Conservation (phyloP, 2,797 vertebrate genomes). For the Sebastes matsubarae region DNA sequence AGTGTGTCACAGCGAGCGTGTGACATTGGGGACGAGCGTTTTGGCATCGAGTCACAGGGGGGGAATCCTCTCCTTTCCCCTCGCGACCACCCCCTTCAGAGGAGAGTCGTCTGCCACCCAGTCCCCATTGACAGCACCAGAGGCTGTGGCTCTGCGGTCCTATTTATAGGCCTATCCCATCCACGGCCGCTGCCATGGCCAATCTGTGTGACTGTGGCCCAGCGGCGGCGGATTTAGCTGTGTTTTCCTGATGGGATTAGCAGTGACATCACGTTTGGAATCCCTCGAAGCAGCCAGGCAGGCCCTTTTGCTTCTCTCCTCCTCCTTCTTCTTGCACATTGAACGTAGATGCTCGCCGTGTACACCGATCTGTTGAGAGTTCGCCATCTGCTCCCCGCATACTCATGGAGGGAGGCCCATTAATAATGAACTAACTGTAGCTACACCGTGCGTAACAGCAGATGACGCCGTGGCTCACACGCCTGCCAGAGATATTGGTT, state of each 20-base stretch:
- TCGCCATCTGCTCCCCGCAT: constrained; percentile 64
- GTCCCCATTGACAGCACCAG: constrained; percentile 66
- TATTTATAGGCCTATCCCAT: constrained; percentile 71
- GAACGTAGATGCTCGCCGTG: constrained; percentile 23
- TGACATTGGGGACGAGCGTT: constrained; percentile 62
- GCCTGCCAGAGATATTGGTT: constrained; percentile 1
- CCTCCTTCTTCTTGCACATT: background rate
- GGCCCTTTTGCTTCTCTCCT: constrained; percentile 26
- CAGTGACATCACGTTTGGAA: constrained; percentile 76
- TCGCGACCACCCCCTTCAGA: constrained; percentile 23
- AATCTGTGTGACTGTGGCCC: constrained; percentile 72
- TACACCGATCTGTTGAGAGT: constrained; percentile 40
- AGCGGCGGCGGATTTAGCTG: constrained; percentile 57
- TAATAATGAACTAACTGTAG: constrained; percentile 56
- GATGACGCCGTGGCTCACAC: constrained; percentile 3
- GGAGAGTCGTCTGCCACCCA: constrained; percentile 63
- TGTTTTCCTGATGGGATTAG: constrained; percentile 72
- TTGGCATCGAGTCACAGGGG: constrained; percentile 68
- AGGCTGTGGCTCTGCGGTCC: constrained; percentile 59
- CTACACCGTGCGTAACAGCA: constrained; percentile 2
- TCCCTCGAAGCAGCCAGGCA: constrained; percentile 66
- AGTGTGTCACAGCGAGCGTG: constrained; percentile 13
- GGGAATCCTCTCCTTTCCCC: constrained; percentile 55
- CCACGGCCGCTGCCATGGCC: constrained; percentile 64
- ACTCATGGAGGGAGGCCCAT: constrained; percentile 36